Conservation (phyloP, 2,797 vertebrate species). For the Anabas testudineus region DNA sequence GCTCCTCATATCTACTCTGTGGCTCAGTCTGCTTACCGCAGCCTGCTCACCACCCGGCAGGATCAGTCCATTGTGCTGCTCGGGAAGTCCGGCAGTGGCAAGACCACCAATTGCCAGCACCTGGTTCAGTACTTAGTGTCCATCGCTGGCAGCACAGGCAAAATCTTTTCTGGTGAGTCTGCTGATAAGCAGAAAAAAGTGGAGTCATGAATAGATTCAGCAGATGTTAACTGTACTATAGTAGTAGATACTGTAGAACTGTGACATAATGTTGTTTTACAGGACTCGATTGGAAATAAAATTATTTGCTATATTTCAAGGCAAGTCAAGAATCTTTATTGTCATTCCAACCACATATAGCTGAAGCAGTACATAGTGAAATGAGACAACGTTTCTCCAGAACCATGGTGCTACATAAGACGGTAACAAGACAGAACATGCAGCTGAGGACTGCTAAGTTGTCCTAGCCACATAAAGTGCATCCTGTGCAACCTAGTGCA, state of each 20-base stretch:
- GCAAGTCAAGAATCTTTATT: too few relatives aligned
- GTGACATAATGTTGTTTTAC: not conserved
- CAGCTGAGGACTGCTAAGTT: too few relatives aligned
- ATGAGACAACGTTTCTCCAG: too few relatives aligned
- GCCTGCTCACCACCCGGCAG: conserved; percentile 94
- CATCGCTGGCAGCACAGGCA: conserved; percentile 91
- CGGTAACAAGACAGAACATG: too few relatives aligned
- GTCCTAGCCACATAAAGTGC: too few relatives aligned
- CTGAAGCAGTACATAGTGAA: too few relatives aligned
- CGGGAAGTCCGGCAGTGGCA: conserved; percentile 93
- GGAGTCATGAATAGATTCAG: not conserved
- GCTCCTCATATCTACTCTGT: conserved; percentile 95
- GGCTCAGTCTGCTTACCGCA: conserved; percentile 93
- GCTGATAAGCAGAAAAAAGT: not conserved
- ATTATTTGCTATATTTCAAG: too few relatives aligned
- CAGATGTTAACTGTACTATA: not conserved
- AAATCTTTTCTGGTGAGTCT: conserved; percentile 93
- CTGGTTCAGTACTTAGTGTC: conserved; percentile 95
- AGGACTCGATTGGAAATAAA: too few relatives aligned
- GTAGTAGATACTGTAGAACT: not conserved
- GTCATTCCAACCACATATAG: too few relatives aligned
- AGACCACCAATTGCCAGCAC: conserved; percentile 97
- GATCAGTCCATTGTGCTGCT: conserved; percentile 94
- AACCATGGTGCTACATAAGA: too few relatives aligned
- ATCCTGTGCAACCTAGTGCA: too few relatives aligned